Conservation (phyloP, 2,113 vertebrate species). For the Brachionichthys hirsutus region DNA sequence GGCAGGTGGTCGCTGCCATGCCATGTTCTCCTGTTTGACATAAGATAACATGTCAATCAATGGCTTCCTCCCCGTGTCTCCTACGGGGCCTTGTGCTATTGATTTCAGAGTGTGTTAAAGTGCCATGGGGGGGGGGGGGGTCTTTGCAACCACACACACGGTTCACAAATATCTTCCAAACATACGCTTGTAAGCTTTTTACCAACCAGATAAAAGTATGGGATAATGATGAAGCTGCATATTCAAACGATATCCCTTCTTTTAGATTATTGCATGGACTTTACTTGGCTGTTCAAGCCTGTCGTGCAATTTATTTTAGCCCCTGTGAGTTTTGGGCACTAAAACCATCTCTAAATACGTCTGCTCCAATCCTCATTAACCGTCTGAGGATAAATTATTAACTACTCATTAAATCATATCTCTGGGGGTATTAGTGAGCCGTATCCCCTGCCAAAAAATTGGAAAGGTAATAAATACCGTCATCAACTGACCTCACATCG, state of each 20-base stretch:
- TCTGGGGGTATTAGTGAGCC: conserved; percentile 55
- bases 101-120: conserved; percentile 72
- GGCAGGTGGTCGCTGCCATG: conserved; percentile 71
- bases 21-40: conserved; percentile 75
- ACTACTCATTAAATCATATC: conserved; percentile 76
- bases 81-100: conserved; percentile 72
- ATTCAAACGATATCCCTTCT: conserved; percentile 14
- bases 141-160: conserved; percentile 48
- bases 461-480: conserved; percentile 73
- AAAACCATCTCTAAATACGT: conserved; percentile 65
- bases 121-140: conserved; percentile 68
- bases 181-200: conserved; percentile 20
- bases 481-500: conserved; percentile 60
- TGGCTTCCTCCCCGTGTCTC: conserved; percentile 72
- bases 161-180: conserved; percentile 51
- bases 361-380: conserved; percentile 67
- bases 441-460: conserved; percentile 52
- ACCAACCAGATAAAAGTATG: conserved; percentile 9
- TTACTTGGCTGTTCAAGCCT: conserved; percentile 61
- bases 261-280: conserved; percentile 54
- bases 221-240: conserved; percentile 17
- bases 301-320: conserved; percentile 64
- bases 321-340: conserved; percentile 47
- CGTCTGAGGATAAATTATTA: conserved; percentile 71
- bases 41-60: conserved; percentile 76